These are phyloP conservation scores for Prionailurus viverrinus DNA, from an alignment of 2,113 vertebrate genomes.

Conservation along the genomic window DNA sequence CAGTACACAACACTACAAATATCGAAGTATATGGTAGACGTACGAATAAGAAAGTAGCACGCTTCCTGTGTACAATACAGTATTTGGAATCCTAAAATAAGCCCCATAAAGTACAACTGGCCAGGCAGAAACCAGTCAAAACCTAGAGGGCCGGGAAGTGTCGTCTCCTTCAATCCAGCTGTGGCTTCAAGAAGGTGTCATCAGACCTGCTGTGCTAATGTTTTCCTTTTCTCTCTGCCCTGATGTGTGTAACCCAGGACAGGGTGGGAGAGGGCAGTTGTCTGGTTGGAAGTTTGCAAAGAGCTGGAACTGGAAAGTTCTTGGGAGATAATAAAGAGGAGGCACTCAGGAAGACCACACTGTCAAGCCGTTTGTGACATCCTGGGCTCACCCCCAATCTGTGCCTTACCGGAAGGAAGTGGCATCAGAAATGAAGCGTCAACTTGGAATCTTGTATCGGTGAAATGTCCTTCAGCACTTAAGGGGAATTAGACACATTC, in stretches of 20 bases:
- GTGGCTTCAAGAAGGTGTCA: not conserved
- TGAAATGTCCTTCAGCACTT: not conserved
- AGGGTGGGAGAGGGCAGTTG: not conserved
- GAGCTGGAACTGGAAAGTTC: not conserved
- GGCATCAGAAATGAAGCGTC: not conserved
- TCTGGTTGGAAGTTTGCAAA: not conserved
- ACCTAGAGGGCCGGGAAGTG: accelerated
- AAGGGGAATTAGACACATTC: not conserved
- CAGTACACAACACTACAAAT: slow-evolving; percentile 92
- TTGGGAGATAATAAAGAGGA: not conserved
- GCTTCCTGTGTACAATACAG: slow-evolving; percentile 92
- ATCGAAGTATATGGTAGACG: slow-evolving; percentile 97
- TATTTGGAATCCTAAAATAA: slow-evolving; percentile 92
- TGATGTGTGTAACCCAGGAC: not conserved
- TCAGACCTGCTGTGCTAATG: not conserved
- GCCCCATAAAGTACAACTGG: slow-evolving; percentile 88
- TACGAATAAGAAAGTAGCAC: slow-evolving; percentile 91
- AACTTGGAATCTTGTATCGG: not conserved
- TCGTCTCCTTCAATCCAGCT: not conserved
- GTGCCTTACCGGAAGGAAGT: not conserved
- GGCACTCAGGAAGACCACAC: not conserved
- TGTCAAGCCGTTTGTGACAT: not conserved
- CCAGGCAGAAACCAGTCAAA: slow-evolving; percentile 28
- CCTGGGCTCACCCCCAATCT: not conserved
- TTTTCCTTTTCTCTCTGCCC: not conserved